Conservation (phyloP, 2,113 vertebrate species). For the Megalops atlanticus region DNA sequence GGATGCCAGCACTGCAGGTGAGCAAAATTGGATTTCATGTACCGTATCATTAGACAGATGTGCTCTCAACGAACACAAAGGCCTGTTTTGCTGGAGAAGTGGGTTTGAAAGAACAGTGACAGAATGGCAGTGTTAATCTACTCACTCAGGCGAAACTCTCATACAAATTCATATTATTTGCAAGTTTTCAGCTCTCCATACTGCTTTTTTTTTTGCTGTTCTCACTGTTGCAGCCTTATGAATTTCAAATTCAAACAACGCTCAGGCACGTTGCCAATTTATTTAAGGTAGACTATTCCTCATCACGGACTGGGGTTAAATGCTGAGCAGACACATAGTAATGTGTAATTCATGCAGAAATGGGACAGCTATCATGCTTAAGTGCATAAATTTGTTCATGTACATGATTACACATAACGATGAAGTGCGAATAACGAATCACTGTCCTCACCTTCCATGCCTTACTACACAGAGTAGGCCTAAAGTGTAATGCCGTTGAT, state of each 20-base stretch:
- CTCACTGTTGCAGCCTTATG: not conserved
- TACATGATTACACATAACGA: too few species aligned
- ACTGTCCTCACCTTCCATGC: too few species aligned
- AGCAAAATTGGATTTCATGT: not conserved
- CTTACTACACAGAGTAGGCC: too few species aligned
- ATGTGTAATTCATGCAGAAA: too few species aligned
- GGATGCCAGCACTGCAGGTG: not conserved
- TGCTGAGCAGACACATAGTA: too few species aligned
- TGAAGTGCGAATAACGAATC: too few species aligned
- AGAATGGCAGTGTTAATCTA: not conserved
- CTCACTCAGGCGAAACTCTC: not conserved
- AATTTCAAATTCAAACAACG: not conserved
- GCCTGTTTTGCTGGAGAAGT: not conserved
- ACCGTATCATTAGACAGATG: constrained; percentile 9
- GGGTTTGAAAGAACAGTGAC: not conserved
- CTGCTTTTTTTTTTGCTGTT: not conserved
- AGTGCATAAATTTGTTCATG: too few species aligned
- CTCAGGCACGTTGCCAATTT: too few species aligned
- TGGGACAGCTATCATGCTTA: too few species aligned
- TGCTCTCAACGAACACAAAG: not conserved
- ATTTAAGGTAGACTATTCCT: too few species aligned
- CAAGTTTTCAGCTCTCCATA: not conserved
- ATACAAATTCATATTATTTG: not conserved
- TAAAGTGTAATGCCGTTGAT: too few species aligned
- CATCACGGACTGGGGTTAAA: too few species aligned